phyloP scores from a whole-genome alignment of 2,888 invertebrate species.

The Hirtodrosophila alboralis region DNA sequence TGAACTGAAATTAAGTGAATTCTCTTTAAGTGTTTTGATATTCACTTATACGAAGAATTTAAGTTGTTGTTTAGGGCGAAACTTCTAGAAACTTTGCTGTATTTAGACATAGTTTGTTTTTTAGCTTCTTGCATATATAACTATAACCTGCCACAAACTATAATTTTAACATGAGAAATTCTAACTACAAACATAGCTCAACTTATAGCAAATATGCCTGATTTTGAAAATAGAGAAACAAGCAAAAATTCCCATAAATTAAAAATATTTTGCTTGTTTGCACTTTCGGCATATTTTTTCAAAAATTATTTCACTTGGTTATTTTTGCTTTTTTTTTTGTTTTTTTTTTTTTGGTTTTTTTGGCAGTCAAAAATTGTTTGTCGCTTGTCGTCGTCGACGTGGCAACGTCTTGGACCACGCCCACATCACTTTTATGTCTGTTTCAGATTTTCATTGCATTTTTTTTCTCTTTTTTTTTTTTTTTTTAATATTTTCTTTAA shows the following conservation, averaged over 20 bases:
- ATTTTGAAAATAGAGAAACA: background rate
- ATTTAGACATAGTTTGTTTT: no score
- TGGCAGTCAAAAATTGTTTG: conserved; percentile 67
- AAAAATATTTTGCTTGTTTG: conserved; percentile 70
- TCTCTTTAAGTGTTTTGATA: no score
- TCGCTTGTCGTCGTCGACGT: conserved; percentile 46
- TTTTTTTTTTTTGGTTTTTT: conserved; percentile 21
- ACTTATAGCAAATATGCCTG: conserved; percentile 22
- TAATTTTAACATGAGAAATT: no score
- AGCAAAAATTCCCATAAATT: conserved; percentile 65
- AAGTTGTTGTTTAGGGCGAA: no score
- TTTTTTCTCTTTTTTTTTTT: conserved; percentile 10
- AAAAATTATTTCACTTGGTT: conserved; percentile 16
- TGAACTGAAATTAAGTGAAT: no score
- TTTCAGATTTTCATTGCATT: conserved; percentile 18
- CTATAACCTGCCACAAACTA: no score
- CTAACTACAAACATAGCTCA: no score
- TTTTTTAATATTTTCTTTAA: conserved; percentile 15
- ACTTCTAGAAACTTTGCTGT: no score
- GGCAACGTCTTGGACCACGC: conserved; percentile 49
- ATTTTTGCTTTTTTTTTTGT: conserved; percentile 10
- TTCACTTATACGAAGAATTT: no score
- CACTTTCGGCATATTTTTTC: conserved; percentile 65
- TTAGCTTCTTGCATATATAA: no score
- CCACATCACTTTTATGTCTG: conserved; percentile 58